phyloP scores from a whole-genome alignment of 2,797 vertebrate species.

The Poecilia velifera region DNA sequence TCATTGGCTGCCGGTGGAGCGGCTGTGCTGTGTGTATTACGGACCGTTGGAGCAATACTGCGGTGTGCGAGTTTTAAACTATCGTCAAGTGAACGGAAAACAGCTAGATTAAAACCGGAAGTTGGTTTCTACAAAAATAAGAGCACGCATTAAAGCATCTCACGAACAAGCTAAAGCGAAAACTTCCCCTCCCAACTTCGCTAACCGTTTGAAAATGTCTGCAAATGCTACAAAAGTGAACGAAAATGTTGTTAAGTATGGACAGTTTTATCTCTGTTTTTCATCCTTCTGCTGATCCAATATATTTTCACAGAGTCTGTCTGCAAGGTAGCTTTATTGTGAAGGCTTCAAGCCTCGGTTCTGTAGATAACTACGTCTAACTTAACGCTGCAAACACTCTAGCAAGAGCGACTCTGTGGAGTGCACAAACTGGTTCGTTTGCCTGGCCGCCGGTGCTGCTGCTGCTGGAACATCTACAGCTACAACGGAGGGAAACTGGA shows the following conservation, averaged over 20 bases:
- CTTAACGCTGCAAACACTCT: constrained; percentile 39
- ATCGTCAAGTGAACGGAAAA: constrained; percentile 21
- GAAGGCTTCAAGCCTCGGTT: constrained; percentile 24
- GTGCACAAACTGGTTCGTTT: constrained; percentile 52
- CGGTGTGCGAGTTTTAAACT: constrained; percentile 30
- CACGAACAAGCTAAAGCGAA: no score
- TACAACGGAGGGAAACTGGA: constrained; percentile 1
- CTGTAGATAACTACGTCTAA: fast-evolving
- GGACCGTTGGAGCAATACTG: constrained; percentile 64
- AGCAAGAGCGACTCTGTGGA: constrained; percentile 39
- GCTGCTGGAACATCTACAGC: constrained; percentile 34
- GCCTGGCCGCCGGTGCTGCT: constrained; percentile 47
- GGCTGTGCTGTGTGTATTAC: constrained; percentile 72
- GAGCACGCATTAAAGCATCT: background rate
- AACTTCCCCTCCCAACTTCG: background rate
- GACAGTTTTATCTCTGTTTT: background rate
- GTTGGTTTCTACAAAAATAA: constrained; percentile 31
- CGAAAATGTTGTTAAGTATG: background rate
- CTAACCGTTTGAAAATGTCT: background rate
- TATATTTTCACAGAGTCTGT: background rate
- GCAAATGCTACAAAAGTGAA: background rate
- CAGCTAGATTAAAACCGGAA: constrained; percentile 18
- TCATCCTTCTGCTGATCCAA: background rate
- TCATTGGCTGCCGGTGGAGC: constrained; percentile 69
- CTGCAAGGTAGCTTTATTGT: constrained; percentile 40